Percentiles rank a stretch among this genome's conserved stretches.
phyloP scores from a whole-genome alignment of 2,797 vertebrate genomes.

The Capromys pilorides region DNA sequence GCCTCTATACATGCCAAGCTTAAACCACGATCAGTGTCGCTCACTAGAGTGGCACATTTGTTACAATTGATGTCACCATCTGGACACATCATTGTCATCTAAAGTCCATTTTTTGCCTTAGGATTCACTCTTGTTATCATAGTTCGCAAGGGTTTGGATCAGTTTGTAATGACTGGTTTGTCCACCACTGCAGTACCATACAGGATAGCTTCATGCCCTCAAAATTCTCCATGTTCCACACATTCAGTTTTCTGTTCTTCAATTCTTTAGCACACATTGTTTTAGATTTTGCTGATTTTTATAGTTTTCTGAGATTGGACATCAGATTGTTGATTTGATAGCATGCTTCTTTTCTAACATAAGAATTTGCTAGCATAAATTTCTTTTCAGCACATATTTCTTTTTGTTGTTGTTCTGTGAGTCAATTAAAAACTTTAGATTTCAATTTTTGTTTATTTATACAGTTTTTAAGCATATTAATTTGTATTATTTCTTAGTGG shows the following conservation, averaged over 20 bases:
- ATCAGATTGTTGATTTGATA: background rate
- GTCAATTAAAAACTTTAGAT: background rate
- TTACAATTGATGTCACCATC: background rate
- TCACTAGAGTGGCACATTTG: too few relatives aligned
- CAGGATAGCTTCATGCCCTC: too few relatives aligned
- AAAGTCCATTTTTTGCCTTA: background rate
- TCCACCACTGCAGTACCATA: too few relatives aligned
- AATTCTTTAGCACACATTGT: background rate
- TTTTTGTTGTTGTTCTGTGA: background rate
- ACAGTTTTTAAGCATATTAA: background rate
- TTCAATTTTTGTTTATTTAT: background rate
- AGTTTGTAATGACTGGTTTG: background rate
- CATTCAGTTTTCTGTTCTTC: background rate
- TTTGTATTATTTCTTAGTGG: background rate
- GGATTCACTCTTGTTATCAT: background rate
- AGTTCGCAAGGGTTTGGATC: background rate
- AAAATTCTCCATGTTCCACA: background rate
- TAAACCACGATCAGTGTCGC: background rate
- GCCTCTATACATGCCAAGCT: background rate
- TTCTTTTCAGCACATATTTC: background rate
- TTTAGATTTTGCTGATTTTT: background rate
- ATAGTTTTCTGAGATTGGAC: background rate
- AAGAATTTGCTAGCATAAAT: background rate
- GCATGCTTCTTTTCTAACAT: background rate
- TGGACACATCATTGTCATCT: background rate